Evolutionary conservation across 2,797 vertebrate species (phyloP).

Genomic region (Alca torda): DNA sequence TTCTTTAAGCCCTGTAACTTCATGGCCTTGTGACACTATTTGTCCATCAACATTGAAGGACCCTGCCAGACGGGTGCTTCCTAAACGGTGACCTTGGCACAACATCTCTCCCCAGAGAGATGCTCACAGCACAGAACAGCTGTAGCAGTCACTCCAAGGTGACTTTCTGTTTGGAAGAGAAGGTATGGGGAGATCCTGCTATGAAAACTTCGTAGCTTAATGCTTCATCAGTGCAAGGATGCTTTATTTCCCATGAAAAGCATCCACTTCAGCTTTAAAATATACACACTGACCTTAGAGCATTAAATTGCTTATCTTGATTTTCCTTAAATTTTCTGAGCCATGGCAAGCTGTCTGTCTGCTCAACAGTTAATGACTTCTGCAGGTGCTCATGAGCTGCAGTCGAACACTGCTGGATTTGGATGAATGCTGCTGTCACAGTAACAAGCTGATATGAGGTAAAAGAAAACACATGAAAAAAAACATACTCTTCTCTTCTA

Average conservation of each 20-base stretch:
- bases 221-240: background rate
- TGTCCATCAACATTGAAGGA: background rate
- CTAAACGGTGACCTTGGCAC: background rate
- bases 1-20: background rate
- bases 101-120: background rate
- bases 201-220: background rate
- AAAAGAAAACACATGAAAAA: background rate
- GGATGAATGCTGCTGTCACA: background rate
- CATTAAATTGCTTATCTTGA: background rate
- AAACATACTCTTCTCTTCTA: conserved; percentile 54
- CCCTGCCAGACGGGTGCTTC: background rate
- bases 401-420: background rate
- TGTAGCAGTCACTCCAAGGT: too few relatives aligned
- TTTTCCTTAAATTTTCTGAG: background rate
- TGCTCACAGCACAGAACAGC: background rate
- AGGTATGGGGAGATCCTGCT: background rate
- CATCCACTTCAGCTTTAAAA: background rate
- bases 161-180: background rate
- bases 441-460: background rate
- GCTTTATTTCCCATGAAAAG: background rate
- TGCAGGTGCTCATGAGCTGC: background rate
- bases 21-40: background rate
- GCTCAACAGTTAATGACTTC: background rate
- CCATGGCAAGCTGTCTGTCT: background rate
- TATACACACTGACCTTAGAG: background rate